Evolutionary conservation across 1,140 invertebrate species (phyloP).

Genomic region (Papilio machaon): DNA sequence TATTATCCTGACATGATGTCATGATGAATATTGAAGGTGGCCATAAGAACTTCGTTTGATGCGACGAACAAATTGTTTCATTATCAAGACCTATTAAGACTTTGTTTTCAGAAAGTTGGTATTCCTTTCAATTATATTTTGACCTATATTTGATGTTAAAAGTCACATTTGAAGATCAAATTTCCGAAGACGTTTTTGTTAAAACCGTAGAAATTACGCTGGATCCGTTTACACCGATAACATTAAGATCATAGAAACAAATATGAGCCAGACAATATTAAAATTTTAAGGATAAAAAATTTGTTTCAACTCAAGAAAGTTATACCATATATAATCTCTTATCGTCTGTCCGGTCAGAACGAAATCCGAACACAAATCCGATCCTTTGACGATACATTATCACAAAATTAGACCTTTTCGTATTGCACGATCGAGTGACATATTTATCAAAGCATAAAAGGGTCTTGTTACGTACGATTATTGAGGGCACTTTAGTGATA

Average conservation of each 20-base stretch:
- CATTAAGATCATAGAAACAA: background rate
- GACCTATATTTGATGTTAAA: background rate
- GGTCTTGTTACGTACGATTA: slow-evolving; percentile 49
- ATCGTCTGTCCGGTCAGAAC: slow-evolving; percentile 50
- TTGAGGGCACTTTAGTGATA: slow-evolving; percentile 49
- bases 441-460: slow-evolving; percentile 72
- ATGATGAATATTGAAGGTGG: too few species aligned
- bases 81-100: too few species aligned
- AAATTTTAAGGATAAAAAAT: background rate
- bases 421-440: slow-evolving; percentile 60
- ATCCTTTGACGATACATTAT: slow-evolving; percentile 71
- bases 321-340: slow-evolving; percentile 32
- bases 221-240: background rate
- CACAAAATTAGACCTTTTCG: slow-evolving; percentile 57
- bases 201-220: background rate
- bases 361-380: slow-evolving; percentile 69
- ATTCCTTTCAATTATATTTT: background rate
- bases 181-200: background rate
- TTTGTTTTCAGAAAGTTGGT: too few species aligned
- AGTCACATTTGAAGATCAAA: background rate
- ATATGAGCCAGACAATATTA: background rate
- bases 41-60: too few species aligned
- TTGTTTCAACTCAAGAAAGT: background rate
- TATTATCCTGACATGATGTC: too few species aligned
- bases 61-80: too few species aligned